Evolutionary conservation across 2,797 vertebrate genomes (phyloP), one percentile per base, ranked within the genome.

Genomic region (Poecile montanus): DNA sequence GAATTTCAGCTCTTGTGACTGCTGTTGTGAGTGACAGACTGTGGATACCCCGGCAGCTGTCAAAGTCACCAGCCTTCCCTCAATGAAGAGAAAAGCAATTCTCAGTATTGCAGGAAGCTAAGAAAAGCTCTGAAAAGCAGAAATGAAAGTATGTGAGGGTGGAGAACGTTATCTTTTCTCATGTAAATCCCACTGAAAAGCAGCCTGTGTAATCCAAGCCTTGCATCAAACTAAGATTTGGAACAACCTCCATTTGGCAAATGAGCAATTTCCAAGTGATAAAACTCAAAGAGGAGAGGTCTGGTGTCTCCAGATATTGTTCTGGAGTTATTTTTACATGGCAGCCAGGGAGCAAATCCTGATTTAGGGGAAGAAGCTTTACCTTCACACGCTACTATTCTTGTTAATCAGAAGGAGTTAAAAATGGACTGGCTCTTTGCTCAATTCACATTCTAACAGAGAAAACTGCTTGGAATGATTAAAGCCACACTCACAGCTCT

Each of bases 121-220:
- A 85, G 66, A 79, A 91, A 91, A 88, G n/a, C 60, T 74, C 74
- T n/a, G 44, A 65, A 58, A 88, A 88, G 83, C 74, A 95, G 81
- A 94, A 94, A 38, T 73, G 61, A 87, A 91, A 89, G 85, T 53
- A 27, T 2, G 0, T 5, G 74, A 80, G 36, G 36, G 71, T 90
- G 63, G 56, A 85, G 85, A 91, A 74, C 2, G 0, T 45, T 47
- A 66, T 85, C 68, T 81, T 71, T 73, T 94, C 71, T 56, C 36
- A 26, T 67, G 34, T 38, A 94, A 93, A 91, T 60, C 15, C 50
- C 38, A 16, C 42, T 77, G 71, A 75, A 87, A 86, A 81, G 23
- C n/a, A 79, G 16, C 13, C 60, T 40, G 32, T 3, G 2, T 30
- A 45, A 84, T 54, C 14, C 70, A 65, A 74, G 58, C 40, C 75